These are phyloP conservation scores for Mirounga angustirostris DNA, from an alignment of 2,113 vertebrate genomes.

Conservation along the genomic window DNA sequence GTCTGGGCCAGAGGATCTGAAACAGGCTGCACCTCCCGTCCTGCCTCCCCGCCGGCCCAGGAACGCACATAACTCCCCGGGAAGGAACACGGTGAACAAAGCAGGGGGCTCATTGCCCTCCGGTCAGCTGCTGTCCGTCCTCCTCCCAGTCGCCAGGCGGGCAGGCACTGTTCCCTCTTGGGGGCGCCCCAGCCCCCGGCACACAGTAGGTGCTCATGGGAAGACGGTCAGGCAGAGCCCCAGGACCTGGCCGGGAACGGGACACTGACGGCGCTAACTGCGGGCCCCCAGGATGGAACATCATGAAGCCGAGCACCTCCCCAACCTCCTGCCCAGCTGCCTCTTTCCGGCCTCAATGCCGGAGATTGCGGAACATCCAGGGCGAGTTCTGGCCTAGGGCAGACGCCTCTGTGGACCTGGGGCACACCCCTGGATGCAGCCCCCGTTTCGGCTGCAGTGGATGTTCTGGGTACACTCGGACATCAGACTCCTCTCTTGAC, in stretches of 20 bases:
- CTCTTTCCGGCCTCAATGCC: background rate
- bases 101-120: background rate
- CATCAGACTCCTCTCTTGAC: background rate
- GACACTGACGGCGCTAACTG: background rate
- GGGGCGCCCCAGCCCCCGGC: background rate
- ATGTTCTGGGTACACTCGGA: background rate
- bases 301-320: background rate
- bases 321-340: rapidly evolving
- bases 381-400: background rate
- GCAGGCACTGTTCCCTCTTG: background rate
- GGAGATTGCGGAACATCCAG: too few species aligned
- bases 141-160: background rate
- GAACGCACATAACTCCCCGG: rapidly evolving
- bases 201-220: background rate
- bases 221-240: background rate
- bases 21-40: background rate
- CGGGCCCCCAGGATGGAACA: rapidly evolving
- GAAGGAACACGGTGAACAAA: background rate
- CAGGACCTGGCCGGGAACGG: background rate
- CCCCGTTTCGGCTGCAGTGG: background rate
- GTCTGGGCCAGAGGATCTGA: background rate
- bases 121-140: rapidly evolving
- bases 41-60: background rate
- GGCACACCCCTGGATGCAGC: background rate
- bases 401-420: background rate